Evolutionary conservation across 2,888 invertebrate species (phyloP).

Genomic region (Phytoseiulus persimilis): DNA sequence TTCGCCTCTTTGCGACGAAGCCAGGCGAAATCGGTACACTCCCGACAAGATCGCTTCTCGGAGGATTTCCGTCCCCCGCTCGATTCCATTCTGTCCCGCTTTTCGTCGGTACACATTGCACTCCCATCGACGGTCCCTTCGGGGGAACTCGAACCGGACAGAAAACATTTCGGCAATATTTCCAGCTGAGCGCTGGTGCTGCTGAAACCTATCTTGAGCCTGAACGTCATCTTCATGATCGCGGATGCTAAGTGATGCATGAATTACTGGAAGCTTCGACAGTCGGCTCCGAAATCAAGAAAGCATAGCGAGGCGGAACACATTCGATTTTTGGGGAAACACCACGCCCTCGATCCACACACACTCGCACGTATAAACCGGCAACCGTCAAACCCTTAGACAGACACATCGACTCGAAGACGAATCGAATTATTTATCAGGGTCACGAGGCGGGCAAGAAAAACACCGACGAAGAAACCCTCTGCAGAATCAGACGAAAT

Average conservation of each 20-base stretch:
- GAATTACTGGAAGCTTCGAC: neutral
- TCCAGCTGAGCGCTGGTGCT: neutral
- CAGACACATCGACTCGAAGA: neutral
- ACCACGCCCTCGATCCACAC: neutral
- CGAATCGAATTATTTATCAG: neutral
- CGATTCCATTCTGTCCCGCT: too few species aligned
- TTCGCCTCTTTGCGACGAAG: too few species aligned
- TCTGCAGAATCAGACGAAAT: neutral
- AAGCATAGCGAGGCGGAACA: too few species aligned
- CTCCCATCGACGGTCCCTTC: too few species aligned
- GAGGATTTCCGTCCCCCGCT: too few species aligned
- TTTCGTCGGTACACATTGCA: too few species aligned
- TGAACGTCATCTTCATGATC: neutral
- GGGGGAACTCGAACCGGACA: too few species aligned
- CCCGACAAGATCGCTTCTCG: too few species aligned
- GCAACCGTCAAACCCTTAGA: neutral
- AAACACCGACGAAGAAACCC: neutral
- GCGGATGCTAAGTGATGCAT: neutral
- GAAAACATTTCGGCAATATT: neutral
- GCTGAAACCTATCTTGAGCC: too few species aligned
- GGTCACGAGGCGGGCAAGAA: too few species aligned
- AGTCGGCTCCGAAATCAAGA: too few species aligned
- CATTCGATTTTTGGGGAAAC: neutral
- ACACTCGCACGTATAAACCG: neutral
- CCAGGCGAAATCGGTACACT: too few species aligned